Evolutionary conservation across 2,797 vertebrate genomes (phyloP).

Genomic region (Sebastolobus alascanus): DNA sequence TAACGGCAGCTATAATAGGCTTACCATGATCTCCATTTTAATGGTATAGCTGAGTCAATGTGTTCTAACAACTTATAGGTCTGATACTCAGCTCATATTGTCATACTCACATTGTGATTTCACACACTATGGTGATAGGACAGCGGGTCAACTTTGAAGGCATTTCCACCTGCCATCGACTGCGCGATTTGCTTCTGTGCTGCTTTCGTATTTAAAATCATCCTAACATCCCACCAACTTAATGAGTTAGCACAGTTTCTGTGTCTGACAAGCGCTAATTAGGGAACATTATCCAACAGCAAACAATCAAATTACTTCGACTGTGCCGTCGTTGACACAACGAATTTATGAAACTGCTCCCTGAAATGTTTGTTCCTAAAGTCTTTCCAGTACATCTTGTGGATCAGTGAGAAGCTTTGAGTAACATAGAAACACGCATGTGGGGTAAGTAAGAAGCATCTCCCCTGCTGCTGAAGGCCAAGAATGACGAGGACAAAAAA

Average conservation of each 20-base stretch:
- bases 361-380: constrained; percentile 19
- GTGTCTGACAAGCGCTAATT: constrained; percentile 32
- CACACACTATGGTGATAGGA: neutral
- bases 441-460: neutral
- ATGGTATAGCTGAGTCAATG: neutral
- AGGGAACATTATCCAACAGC: constrained; percentile 19
- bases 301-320: constrained; percentile 17
- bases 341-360: neutral
- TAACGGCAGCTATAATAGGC: neutral
- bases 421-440: constrained; percentile 3
- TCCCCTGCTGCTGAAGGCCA: neutral
- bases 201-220: constrained; percentile 12
- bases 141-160: neutral
- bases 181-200: neutral
- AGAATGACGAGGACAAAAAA: too few species aligned
- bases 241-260: constrained; percentile 4
- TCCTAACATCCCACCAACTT: neutral
- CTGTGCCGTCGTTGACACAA: neutral
- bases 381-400: neutral
- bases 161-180: neutral
- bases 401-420: constrained; percentile 8
- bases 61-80: neutral
- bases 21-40: neutral
- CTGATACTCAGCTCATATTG: neutral
- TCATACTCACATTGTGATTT: neutral